These are phyloP conservation scores for Ormyrus thymus DNA, from an alignment of 2,888 invertebrate species.

Conservation along the genomic window DNA sequence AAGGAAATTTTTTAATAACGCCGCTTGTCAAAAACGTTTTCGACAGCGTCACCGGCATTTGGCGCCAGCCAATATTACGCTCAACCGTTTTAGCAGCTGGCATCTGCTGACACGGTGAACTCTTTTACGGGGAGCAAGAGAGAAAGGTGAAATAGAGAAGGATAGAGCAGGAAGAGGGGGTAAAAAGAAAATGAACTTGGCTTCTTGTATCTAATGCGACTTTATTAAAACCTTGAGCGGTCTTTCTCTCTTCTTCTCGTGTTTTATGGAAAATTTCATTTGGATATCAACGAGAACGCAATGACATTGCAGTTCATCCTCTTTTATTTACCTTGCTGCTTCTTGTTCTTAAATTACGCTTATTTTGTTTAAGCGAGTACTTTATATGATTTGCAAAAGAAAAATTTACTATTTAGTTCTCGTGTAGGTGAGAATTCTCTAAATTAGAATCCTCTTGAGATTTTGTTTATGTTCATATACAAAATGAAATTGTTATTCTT, in stretches of 20 bases:
- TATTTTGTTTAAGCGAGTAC: too few species aligned
- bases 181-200: constrained; percentile 44
- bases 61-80: constrained; percentile 72
- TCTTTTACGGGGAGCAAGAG: constrained; percentile 60
- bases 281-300: constrained; percentile 18
- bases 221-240: constrained; percentile 61
- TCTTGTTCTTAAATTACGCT: background rate
- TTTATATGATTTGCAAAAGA: too few species aligned
- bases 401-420: too few species aligned
- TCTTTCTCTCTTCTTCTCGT: constrained; percentile 1
- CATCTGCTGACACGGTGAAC: constrained; percentile 71
- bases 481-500: too few species aligned
- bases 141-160: constrained; percentile 9
- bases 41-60: constrained; percentile 73
- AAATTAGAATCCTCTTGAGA: too few species aligned
- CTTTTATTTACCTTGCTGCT: constrained; percentile 16
- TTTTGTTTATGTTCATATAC: too few species aligned
- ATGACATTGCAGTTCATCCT: constrained; percentile 19
- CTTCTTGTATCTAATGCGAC: constrained; percentile 61
- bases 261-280: background rate
- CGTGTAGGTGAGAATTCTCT: too few species aligned
- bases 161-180: constrained; percentile 37
- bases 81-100: constrained; percentile 69
- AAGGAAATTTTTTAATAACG: constrained; percentile 68
- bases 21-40: constrained; percentile 70